Percentiles rank a stretch among this genome's conserved stretches.
phyloP scores from a whole-genome alignment of 2,797 vertebrate species.

The Characodon lateralis region DNA sequence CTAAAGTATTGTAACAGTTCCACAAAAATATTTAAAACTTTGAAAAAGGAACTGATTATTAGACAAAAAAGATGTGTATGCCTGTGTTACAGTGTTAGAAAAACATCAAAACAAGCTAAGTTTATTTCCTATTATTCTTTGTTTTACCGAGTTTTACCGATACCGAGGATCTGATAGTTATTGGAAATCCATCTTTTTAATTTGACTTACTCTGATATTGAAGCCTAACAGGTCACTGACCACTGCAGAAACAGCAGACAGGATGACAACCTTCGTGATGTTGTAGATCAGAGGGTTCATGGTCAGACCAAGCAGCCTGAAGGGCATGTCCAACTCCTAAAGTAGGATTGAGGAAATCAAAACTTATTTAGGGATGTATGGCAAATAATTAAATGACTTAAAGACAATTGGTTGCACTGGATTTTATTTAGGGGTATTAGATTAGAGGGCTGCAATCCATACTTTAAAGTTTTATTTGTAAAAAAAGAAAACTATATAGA shows the following conservation, averaged over 20 bases:
- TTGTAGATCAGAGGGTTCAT: conserved; percentile 98
- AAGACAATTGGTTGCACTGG: too few species aligned
- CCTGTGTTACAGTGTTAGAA: too few species aligned
- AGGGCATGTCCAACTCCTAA: conserved; percentile 94
- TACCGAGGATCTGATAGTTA: too few species aligned
- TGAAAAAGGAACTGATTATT: too few species aligned
- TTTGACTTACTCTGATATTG: conserved; percentile 91
- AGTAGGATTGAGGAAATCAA: not conserved
- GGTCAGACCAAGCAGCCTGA: conserved; percentile 93
- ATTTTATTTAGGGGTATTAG: not conserved
- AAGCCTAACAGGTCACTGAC: conserved; percentile 97
- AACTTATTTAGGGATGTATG: not conserved
- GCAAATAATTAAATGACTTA: not conserved
- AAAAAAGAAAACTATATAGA: not conserved
- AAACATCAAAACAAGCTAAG: too few species aligned
- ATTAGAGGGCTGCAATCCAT: not conserved
- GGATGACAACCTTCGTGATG: conserved; percentile 95
- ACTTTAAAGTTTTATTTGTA: not conserved
- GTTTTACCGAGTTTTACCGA: not conserved
- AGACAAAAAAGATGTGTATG: too few species aligned
- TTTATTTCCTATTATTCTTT: not conserved
- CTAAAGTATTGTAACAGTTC: too few species aligned
- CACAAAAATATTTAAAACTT: too few species aligned
- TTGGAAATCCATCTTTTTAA: not conserved
- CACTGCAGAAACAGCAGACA: conserved; percentile 95